Conservation (phyloP, 2,888 invertebrate genomes). For the Apocheima hispidaria region DNA sequence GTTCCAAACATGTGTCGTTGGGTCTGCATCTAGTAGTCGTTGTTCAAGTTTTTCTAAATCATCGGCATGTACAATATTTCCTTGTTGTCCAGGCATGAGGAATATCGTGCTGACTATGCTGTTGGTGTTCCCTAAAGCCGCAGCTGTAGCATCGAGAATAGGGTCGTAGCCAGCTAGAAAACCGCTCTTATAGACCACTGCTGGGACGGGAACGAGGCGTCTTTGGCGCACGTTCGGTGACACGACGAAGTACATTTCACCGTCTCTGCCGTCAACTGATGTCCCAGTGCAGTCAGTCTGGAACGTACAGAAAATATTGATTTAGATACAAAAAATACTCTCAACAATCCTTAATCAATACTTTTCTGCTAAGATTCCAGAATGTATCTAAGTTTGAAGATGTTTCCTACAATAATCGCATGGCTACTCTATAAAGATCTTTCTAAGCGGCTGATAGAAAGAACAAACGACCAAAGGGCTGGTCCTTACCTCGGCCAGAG, state of each 20-base stretch:
- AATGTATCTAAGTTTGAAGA: too few relatives aligned
- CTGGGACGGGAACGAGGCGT: slow-evolving; percentile 93
- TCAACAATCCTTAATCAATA: background rate
- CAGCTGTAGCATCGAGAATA: slow-evolving; percentile 93
- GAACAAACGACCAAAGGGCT: too few relatives aligned
- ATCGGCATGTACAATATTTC: slow-evolving; percentile 92
- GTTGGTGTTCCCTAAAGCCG: slow-evolving; percentile 90
- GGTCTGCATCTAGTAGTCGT: slow-evolving; percentile 88
- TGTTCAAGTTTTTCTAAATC: slow-evolving; percentile 91
- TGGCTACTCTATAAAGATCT: too few relatives aligned
- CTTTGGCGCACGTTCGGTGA: slow-evolving; percentile 92
- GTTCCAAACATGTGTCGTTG: slow-evolving; percentile 90
- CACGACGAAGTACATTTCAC: slow-evolving; percentile 95
- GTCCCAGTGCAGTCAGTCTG: slow-evolving; percentile 92
- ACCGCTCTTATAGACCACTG: slow-evolving; percentile 91
- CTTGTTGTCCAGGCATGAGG: slow-evolving; percentile 94
- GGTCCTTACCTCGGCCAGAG: too few relatives aligned
- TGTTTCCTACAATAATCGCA: too few relatives aligned
- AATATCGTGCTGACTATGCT: slow-evolving; percentile 92
- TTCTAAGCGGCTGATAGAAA: too few relatives aligned
- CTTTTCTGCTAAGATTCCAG: too few relatives aligned
- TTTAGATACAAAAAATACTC: slow-evolving; percentile 1
- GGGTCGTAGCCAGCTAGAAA: slow-evolving; percentile 95
- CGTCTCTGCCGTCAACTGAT: slow-evolving; percentile 92
- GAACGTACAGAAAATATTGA: slow-evolving; percentile 55